Evolutionary conservation across 2,113 vertebrate genomes (phyloP).

Genomic region (Crotalus horridus): DNA sequence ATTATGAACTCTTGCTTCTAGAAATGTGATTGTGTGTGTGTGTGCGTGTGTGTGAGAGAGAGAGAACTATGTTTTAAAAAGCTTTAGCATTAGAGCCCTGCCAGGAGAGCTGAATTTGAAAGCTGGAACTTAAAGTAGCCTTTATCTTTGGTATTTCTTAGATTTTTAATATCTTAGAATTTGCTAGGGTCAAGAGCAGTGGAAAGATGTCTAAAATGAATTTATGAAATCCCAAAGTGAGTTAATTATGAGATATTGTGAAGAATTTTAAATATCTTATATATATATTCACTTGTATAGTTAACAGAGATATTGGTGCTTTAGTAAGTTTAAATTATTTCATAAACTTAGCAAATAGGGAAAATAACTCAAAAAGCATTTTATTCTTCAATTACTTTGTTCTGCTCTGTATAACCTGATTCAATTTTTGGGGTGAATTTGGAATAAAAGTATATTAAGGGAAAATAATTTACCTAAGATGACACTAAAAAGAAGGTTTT

Average conservation of each 20-base stretch:
- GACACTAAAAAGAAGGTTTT: slow-evolving; percentile 15
- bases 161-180: slow-evolving; percentile 71
- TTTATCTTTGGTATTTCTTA: slow-evolving; percentile 76
- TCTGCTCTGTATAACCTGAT: not conserved
- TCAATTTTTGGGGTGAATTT: slow-evolving; percentile 3
- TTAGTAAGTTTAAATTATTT: slow-evolving; percentile 52
- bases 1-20: slow-evolving; percentile 74
- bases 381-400: not conserved
- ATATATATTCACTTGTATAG: slow-evolving; percentile 46
- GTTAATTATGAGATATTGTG: slow-evolving; percentile 71
- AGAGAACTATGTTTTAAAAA: slow-evolving; percentile 70
- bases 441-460: slow-evolving; percentile 19
- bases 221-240: slow-evolving; percentile 72
- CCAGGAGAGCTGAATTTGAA: slow-evolving; percentile 75
- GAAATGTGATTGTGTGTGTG: slow-evolving; percentile 64
- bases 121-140: slow-evolving; percentile 76
- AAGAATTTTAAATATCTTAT: slow-evolving; percentile 63
- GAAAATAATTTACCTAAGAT: slow-evolving; percentile 41
- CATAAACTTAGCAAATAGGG: slow-evolving; percentile 53
- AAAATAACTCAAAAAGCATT: slow-evolving; percentile 26
- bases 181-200: slow-evolving; percentile 75
- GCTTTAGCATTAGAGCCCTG: slow-evolving; percentile 70
- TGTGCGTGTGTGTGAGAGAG: slow-evolving; percentile 12
- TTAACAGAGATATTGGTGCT: slow-evolving; percentile 38
- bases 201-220: slow-evolving; percentile 78